Evolutionary conservation across 2,797 vertebrate species (phyloP).

Genomic region (Erethizon dorsatum): DNA sequence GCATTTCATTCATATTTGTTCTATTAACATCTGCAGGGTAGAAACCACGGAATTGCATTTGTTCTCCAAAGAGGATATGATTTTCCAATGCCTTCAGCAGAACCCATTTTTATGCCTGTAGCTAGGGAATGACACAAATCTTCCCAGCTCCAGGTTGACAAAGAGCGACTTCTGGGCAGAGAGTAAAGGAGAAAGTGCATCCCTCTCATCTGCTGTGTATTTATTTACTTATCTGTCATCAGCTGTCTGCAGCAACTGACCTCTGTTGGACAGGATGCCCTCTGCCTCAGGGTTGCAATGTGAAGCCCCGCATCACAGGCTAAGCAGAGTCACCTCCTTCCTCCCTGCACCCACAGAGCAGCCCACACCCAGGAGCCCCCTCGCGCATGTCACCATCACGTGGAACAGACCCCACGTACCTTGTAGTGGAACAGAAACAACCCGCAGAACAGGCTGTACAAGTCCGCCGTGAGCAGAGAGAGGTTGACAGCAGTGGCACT

Average conservation of each 20-base stretch:
- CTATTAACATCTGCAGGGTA: conserved; percentile 17
- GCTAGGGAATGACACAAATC: not conserved
- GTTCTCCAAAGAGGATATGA: not conserved
- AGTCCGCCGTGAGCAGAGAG: conserved; percentile 95
- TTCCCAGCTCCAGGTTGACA: not conserved
- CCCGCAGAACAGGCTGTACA: conserved; percentile 97
- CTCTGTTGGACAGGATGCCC: not conserved
- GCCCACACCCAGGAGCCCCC: too few relatives aligned
- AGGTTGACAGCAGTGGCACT: conserved; percentile 97
- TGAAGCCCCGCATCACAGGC: not conserved
- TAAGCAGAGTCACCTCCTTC: not conserved
- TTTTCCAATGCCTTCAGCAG: not conserved
- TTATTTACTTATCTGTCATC: not conserved
- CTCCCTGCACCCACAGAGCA: not conserved
- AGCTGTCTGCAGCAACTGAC: not conserved
- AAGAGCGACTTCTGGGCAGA: not conserved
- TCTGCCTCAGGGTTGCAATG: not conserved
- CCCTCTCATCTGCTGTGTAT: not conserved
- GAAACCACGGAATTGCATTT: not conserved
- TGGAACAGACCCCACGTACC: conserved; percentile 88
- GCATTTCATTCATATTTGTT: conserved; percentile 17
- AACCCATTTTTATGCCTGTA: not conserved
- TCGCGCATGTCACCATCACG: not conserved
- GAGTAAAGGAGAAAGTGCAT: not conserved
- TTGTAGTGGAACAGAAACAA: conserved; percentile 97